A percentile compares a stretch with the other conserved stretches of the same genome.
phyloP scores from a whole-genome alignment of 2,888 invertebrate species.

The Aphodius sticticus region DNA sequence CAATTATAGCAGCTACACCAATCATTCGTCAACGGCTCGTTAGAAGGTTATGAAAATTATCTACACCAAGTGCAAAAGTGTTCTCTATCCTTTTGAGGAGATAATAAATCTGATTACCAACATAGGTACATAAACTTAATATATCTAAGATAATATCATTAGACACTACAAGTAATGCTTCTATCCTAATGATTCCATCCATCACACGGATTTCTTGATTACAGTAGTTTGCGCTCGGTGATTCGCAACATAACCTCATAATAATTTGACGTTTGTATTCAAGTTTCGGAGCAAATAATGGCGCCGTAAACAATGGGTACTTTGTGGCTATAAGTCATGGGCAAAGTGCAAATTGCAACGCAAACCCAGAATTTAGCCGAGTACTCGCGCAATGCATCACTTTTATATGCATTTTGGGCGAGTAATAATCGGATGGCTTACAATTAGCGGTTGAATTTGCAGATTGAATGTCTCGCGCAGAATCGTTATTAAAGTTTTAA shows the following conservation, averaged over 20 bases:
- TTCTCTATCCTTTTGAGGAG: too few relatives aligned
- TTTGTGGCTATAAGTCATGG: neutral
- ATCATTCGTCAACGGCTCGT: too few relatives aligned
- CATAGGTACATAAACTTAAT: neutral
- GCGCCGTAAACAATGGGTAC: neutral
- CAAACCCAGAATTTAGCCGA: neutral
- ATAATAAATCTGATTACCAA: too few relatives aligned
- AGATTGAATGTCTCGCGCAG: neutral
- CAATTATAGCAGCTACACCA: too few relatives aligned
- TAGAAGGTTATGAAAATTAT: too few relatives aligned
- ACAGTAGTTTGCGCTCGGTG: neutral
- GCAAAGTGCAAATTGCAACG: neutral
- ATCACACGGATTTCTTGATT: neutral
- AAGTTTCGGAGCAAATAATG: neutral
- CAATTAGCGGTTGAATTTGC: neutral
- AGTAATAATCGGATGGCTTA: neutral
- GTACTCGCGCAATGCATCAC: neutral
- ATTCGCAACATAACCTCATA: constrained; percentile 4
- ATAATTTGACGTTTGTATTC: neutral
- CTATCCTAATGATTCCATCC: neutral
- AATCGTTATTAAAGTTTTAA: neutral
- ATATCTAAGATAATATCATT: neutral
- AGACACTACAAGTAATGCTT: neutral
- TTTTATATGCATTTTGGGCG: neutral
- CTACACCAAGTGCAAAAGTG: too few relatives aligned